These are phyloP conservation scores for Pavo muticus DNA, from an alignment of 2,113 vertebrate species.

Conservation along the genomic window DNA sequence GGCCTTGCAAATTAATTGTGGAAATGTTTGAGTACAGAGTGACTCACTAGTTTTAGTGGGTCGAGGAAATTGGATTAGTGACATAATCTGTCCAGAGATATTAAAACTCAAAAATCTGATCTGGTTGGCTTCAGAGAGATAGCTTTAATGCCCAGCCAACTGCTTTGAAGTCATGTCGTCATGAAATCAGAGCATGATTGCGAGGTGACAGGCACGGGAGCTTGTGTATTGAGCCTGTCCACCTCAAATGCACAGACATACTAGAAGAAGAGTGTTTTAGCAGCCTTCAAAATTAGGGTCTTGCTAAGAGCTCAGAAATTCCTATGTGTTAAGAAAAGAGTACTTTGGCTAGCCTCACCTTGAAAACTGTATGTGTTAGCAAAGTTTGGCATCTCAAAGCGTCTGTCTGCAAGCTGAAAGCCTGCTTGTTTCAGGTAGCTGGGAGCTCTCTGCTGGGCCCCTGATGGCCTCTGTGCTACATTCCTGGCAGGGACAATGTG, in stretches of 20 bases:
- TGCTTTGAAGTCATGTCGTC: background rate
- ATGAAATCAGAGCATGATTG: background rate
- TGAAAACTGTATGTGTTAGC: background rate
- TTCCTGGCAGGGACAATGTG: background rate
- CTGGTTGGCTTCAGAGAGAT: background rate
- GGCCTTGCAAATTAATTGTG: background rate
- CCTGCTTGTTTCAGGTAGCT: slow-evolving; percentile 16
- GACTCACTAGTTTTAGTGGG: background rate
- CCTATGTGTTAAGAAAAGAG: background rate
- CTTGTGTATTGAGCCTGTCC: background rate
- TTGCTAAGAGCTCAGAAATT: slow-evolving; percentile 4
- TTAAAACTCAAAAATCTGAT: background rate
- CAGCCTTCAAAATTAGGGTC: background rate
- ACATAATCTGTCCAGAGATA: background rate
- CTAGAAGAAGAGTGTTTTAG: background rate
- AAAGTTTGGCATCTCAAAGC: background rate
- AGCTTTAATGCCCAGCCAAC: background rate
- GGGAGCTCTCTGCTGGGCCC: slow-evolving; percentile 29
- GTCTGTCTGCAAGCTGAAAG: slow-evolving; percentile 58
- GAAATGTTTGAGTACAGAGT: background rate
- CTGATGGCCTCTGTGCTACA: background rate
- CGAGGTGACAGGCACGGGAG: background rate
- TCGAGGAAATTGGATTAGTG: background rate
- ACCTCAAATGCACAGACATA: background rate
- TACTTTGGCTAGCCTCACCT: background rate